Base-by-base conservation (phyloP, 2,888 invertebrate genomes). In the Cancer borealis region DNA sequence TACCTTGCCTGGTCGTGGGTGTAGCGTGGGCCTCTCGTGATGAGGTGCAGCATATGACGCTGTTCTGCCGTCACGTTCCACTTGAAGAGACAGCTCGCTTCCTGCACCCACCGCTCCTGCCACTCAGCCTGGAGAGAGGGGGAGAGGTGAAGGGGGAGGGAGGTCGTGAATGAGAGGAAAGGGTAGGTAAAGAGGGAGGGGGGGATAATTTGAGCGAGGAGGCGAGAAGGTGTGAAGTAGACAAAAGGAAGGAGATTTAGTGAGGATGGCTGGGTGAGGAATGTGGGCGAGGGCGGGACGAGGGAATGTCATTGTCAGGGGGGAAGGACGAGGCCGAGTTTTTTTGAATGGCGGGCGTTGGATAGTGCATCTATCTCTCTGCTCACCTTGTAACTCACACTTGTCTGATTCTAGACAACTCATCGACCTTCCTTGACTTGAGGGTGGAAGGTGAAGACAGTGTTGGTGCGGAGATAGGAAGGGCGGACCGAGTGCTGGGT, bases 21-120 rank as follows among this genome's bases (percentile, higher is more conserved):
- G 66, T 93, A 93, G 5, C 89, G 49, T 12, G 92, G 92, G 30
- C 93, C 92, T 12, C 93, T 49, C 3, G 92, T 66, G 92, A 94
- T 94, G 39, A 92, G 93, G 88, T 94, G 92, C 26, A 94, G 47
- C 93, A 93, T 93, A 46, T 89, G 93, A 39, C 79, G 47, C 46
- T 90, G 84, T 12, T 84, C n/a, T 14, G 84, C 45, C 26, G 87
- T 66, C 21, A 26, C 21, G 73, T 92, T 73, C 39, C 45, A 49
- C n/a, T 45, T 73, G 73, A 10, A 17, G 66, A 91, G 45, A 39
- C 26, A 39, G 88, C 87, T 46, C n/a, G 91, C 91, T 46, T 84
- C 91, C 54, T 8, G 6, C 87, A 84, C 39, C 30, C 91, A 45
- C 60, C 8, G 21, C 30, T 54, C n/a, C 60, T 39, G 84, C 91